Percentiles rank a stretch among this genome's conserved stretches.
Conservation (phyloP, 2,888 invertebrate genomes). For the Clanis bilineata region DNA sequence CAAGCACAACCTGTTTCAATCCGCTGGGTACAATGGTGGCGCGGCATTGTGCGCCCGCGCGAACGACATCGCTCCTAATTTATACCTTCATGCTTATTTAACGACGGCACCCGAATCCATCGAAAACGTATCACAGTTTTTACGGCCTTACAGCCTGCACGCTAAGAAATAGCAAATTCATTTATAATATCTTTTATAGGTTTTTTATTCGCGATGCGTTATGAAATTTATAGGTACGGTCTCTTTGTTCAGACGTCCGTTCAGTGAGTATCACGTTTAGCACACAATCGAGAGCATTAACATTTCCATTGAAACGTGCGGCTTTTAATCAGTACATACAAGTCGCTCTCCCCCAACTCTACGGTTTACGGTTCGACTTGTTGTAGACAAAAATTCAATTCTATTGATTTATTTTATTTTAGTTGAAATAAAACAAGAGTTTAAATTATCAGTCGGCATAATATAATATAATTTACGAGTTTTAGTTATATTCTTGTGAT, state of each 20-base stretch:
- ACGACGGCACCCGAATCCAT: conserved; percentile 57
- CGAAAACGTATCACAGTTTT: conserved; percentile 59
- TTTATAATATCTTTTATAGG: conserved; percentile 57
- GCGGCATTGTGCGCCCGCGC: conserved; percentile 59
- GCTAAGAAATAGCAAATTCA: conserved; percentile 66
- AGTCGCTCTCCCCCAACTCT: conserved; percentile 47
- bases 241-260: conserved; percentile 63
- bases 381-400: conserved; percentile 17
- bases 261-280: conserved; percentile 66
- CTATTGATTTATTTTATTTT: conserved; percentile 15
- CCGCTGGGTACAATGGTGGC: conserved; percentile 67
- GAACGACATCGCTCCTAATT: conserved; percentile 65
- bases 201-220: conserved; percentile 56
- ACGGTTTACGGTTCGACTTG: background rate
- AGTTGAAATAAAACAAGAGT: conserved; percentile 25
- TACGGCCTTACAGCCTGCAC: conserved; percentile 54
- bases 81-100: conserved; percentile 78
- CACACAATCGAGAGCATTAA: conserved; percentile 74
- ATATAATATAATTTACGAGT: conserved; percentile 40
- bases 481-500: conserved; percentile 47
- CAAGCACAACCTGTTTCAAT: conserved; percentile 80
- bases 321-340: conserved; percentile 52
- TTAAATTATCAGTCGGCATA: conserved; percentile 38
- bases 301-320: conserved; percentile 69
- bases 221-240: conserved; percentile 69